Evolutionary conservation across 1,140 invertebrate genomes (phyloP).

Genomic region (Meteorus sp.): DNA sequence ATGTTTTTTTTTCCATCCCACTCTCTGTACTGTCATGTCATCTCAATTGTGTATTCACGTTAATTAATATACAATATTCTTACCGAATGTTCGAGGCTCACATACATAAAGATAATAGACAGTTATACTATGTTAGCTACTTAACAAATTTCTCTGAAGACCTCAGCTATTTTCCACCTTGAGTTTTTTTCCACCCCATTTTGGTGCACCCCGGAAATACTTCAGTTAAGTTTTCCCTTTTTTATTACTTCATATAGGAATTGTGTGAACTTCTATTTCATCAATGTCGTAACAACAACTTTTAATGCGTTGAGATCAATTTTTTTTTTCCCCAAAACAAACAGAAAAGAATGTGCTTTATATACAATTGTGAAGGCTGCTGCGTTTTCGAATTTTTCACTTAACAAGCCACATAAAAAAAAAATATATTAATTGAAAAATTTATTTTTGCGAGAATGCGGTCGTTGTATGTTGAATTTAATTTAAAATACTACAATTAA

Average conservation of each 20-base stretch:
- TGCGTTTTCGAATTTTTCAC: conserved; percentile 17
- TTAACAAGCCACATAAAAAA: conserved; percentile 30
- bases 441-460: neutral
- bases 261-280: neutral
- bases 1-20: conserved; percentile 12
- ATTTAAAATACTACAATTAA: conserved; percentile 23
- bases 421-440: conserved; percentile 32
- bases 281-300: neutral
- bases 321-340: neutral
- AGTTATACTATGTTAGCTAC: too few species aligned
- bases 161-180: conserved; percentile 3
- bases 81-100: conserved; percentile 26
- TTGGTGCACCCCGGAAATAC: too few species aligned
- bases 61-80: conserved; percentile 28
- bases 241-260: too few species aligned
- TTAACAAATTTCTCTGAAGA: too few species aligned
- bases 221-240: too few species aligned
- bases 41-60: conserved; percentile 30
- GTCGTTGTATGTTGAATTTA: conserved; percentile 28
- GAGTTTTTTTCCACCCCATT: neutral
- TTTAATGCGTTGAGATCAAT: neutral
- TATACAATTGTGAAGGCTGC: conserved; percentile 20
- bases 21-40: conserved; percentile 6
- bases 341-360: conserved; percentile 20
- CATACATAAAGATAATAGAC: conserved; percentile 26